phyloP scores from a whole-genome alignment of 1,140 invertebrate genomes.

The Lucilia sericata region DNA sequence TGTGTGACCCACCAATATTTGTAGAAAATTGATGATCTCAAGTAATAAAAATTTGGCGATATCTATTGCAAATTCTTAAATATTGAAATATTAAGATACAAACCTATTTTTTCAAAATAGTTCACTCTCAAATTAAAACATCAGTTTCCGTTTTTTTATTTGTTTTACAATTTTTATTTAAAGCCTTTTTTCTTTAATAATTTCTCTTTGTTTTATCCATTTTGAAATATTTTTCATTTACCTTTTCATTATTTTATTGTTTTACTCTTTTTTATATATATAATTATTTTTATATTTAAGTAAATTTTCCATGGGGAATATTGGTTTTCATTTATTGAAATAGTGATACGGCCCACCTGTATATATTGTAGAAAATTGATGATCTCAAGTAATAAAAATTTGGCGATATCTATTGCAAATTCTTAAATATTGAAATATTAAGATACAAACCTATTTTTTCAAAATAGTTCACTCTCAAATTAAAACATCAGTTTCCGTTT shows the following conservation, averaged over 20 bases:
- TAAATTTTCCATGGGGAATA: too few species aligned
- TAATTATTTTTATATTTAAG: not conserved
- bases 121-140: not conserved
- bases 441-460: too few species aligned
- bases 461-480: not conserved
- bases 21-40: too few species aligned
- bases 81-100: too few species aligned
- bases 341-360: not conserved
- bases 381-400: too few species aligned
- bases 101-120: not conserved
- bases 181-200: conserved; percentile 51
- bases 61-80: too few species aligned
- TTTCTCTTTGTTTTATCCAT: conserved; percentile 8
- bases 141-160: not conserved
- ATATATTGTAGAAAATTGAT: too few species aligned
- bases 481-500: not conserved
- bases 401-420: too few species aligned
- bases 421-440: too few species aligned
- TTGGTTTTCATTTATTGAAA: not conserved
- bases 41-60: too few species aligned
- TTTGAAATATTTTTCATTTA: not conserved
- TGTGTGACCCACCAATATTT: too few species aligned
- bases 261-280: not conserved
- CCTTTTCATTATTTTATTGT: conserved; percentile 5
- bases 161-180: conserved; percentile 49